phyloP scores from a whole-genome alignment of 2,888 invertebrate genomes.

The Diplazon laetatorius region DNA sequence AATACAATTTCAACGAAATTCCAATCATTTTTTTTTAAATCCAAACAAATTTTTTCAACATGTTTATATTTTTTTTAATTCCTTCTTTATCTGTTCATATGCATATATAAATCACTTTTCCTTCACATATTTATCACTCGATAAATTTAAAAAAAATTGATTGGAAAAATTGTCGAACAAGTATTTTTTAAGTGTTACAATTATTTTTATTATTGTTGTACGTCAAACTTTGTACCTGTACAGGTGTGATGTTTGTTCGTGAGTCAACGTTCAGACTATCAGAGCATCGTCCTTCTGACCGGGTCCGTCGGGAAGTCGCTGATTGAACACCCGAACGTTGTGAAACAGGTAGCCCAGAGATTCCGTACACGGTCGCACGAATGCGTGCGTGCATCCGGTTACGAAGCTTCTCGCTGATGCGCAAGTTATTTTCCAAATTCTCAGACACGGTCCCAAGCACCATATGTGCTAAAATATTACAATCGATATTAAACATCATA shows the following conservation, averaged over 20 bases:
- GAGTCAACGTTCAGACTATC: conserved; percentile 69
- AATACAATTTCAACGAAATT: too few species aligned
- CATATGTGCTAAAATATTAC: conserved; percentile 87
- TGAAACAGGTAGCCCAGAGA: conserved; percentile 86
- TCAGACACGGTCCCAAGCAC: conserved; percentile 88
- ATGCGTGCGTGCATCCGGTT: conserved; percentile 85
- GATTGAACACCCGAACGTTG: conserved; percentile 85
- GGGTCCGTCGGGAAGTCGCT: conserved; percentile 84
- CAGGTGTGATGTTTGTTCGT: not conserved
- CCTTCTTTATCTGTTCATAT: too few species aligned
- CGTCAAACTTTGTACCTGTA: not conserved
- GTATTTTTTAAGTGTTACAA: too few species aligned
- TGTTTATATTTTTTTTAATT: too few species aligned
- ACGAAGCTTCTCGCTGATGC: conserved; percentile 85
- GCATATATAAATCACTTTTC: too few species aligned
- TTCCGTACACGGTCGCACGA: conserved; percentile 86
- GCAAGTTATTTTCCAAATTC: conserved; percentile 87
- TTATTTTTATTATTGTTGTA: not conserved
- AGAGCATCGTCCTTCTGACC: conserved; percentile 80
- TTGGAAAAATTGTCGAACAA: too few species aligned
- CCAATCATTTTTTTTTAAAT: too few species aligned
- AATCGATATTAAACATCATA: too few species aligned
- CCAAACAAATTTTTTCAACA: too few species aligned
- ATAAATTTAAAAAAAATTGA: too few species aligned
- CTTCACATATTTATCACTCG: too few species aligned